phyloP scores from a whole-genome alignment of 2,113 vertebrate species.

The Cichladusa arquata region DNA sequence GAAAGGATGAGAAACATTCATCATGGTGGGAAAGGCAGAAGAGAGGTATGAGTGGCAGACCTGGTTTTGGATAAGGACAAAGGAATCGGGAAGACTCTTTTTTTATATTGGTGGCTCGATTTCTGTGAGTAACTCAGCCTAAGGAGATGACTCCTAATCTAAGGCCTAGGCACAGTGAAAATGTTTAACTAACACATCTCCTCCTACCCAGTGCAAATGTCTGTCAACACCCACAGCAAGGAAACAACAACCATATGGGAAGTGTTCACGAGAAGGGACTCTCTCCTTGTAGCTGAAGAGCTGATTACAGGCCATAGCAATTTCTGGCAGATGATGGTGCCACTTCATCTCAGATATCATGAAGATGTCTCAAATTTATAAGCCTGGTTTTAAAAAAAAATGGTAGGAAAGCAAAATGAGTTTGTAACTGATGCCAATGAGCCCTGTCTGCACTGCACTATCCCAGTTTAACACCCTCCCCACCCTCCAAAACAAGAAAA shows the following conservation, averaged over 20 bases:
- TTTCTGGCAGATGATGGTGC: background rate
- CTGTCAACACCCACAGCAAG: background rate
- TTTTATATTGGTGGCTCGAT: background rate
- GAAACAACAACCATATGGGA: background rate
- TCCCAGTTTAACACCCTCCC: background rate
- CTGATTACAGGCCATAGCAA: background rate
- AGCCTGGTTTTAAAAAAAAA: background rate
- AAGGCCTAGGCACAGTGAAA: background rate
- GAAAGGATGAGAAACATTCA: background rate
- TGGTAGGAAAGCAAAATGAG: background rate
- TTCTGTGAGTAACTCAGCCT: background rate
- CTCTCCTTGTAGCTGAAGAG: background rate
- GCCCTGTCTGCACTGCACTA: accelerated
- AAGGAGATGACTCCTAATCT: background rate
- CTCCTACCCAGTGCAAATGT: background rate
- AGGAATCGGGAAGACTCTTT: background rate
- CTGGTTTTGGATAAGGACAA: background rate
- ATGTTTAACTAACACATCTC: background rate
- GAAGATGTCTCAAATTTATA: background rate
- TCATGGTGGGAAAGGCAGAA: background rate
- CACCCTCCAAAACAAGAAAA: background rate
- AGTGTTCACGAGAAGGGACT: background rate
- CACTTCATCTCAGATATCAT: background rate
- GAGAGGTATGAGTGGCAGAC: background rate
- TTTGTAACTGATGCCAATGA: background rate